Evolutionary conservation across 1,140 invertebrate species (phyloP), one percentile per base, ranked within the genome.

Genomic region (Brachionus calyciflorus): DNA sequence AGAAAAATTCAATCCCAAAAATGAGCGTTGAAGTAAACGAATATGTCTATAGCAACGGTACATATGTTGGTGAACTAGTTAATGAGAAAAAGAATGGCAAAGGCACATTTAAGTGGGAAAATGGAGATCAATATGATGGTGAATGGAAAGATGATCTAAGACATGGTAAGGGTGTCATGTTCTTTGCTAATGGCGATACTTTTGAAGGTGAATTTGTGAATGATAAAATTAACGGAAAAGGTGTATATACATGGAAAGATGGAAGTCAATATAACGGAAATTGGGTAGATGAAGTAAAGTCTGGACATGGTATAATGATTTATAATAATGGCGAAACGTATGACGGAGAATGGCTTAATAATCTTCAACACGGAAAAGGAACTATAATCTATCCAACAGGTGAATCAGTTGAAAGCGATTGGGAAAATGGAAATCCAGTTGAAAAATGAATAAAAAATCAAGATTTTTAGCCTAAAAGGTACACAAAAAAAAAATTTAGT

Each of bases 21-120:
- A 86, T 78, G 81, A 81, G 80, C 80, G 80, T 80, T 83, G 84
- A 83, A 84, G 83, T 30, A 83, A 84, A 81, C 82, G 84, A 63
- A 84, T 82, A 73, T 80, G 82, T 77, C 84, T 85, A 83, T 77
- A 77, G 79, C 4, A 80, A 83, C 68, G 78, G 80, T 33, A 60
- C 28, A 9, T 68, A 68, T 28, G 6, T 46, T 28, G 63, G 63
- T 14, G 41, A 68, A 4, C 28, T 44, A 21, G 41, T 46, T 7
- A 28, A 46, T 46, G 21, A 68, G 21, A 68, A 68, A 26, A 46
- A 46, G 41, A 44, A 24, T n/a, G 60, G 60, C 7, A 65, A 65
- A 65, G 60, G 60, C 19, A 46, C 19, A 24, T 65, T 44, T 65
- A 65, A 41, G 19, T 65, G 60, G 60, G 83, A 80, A 37, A 44